These are phyloP conservation scores for Zosterops pallidus DNA, from an alignment of 2,113 vertebrate species.

Conservation along the genomic window DNA sequence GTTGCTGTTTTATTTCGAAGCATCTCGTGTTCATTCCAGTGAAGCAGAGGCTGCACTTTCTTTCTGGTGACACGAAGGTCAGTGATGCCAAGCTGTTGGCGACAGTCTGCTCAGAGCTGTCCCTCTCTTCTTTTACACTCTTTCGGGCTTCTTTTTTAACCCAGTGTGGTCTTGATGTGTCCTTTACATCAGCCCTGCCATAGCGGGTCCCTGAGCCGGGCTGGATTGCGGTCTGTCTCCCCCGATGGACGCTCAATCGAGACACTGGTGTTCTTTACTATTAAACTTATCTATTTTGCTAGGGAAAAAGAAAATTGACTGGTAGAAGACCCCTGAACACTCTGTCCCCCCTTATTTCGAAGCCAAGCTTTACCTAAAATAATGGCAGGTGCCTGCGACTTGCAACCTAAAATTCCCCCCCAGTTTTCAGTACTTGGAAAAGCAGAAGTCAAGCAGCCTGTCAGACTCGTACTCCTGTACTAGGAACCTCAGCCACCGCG, in stretches of 20 bases:
- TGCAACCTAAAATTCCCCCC: slow-evolving; percentile 14
- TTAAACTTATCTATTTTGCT: slow-evolving; percentile 27
- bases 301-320: slow-evolving; percentile 54
- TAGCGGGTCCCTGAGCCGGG: slow-evolving; percentile 50
- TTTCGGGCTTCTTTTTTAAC: slow-evolving; percentile 59
- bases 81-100: slow-evolving; percentile 55
- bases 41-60: slow-evolving; percentile 74
- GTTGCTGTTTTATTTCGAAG: slow-evolving; percentile 75
- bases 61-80: slow-evolving; percentile 72
- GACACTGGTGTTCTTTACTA: slow-evolving; percentile 58
- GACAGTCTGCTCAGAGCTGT: slow-evolving; percentile 65
- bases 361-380: slow-evolving; percentile 57
- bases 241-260: slow-evolving; percentile 14
- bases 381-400: slow-evolving; percentile 48
- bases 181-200: slow-evolving; percentile 32
- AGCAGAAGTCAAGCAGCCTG: slow-evolving; percentile 36
- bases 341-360: slow-evolving; percentile 24
- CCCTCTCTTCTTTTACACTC: slow-evolving; percentile 23
- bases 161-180: slow-evolving; percentile 43
- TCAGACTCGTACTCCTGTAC: slow-evolving; percentile 33
- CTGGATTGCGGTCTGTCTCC: slow-evolving; percentile 1
- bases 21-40: slow-evolving; percentile 76
- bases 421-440: slow-evolving; percentile 35
- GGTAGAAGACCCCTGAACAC: slow-evolving; percentile 55
- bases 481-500: slow-evolving; percentile 64